Evolutionary conservation across 1,140 invertebrate species (phyloP).

Genomic region (Eulimnadia texana): DNA sequence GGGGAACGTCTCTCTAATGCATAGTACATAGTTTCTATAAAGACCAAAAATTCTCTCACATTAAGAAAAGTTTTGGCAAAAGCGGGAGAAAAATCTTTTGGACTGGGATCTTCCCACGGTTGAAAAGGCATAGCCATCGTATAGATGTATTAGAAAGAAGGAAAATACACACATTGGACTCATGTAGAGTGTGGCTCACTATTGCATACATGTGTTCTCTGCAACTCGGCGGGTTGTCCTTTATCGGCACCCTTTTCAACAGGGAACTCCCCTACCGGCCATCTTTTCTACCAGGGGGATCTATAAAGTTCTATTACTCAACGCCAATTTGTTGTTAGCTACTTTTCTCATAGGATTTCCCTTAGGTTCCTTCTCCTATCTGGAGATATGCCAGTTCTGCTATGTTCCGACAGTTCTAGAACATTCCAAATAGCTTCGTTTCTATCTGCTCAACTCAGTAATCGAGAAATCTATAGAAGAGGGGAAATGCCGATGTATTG

Average conservation of each 20-base stretch:
- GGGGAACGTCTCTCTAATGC: too few relatives aligned
- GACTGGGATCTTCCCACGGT: not conserved
- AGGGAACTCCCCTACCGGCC: not conserved
- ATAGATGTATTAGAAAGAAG: not conserved
- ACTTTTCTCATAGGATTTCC: not conserved
- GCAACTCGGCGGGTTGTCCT: not conserved
- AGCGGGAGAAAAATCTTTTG: not conserved
- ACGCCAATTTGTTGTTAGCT: not conserved
- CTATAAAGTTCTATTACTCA: not conserved
- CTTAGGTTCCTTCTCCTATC: not conserved
- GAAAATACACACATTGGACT: not conserved
- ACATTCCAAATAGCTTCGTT: not conserved
- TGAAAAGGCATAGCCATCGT: not conserved
- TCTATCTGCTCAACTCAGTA: too few relatives aligned
- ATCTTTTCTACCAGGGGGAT: not conserved
- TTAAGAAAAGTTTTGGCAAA: not conserved
- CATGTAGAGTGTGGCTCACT: not conserved
- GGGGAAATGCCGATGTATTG: too few relatives aligned
- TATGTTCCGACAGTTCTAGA: too few relatives aligned
- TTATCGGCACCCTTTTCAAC: not conserved
- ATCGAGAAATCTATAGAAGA: too few relatives aligned
- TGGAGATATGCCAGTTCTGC: too few relatives aligned
- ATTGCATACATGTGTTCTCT: not conserved
- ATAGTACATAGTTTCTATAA: too few relatives aligned
- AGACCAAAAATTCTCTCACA: too few relatives aligned